A percentile compares a stretch with the other conserved stretches of the same genome.
Evolutionary conservation across 2,797 vertebrate genomes (phyloP).

Genomic region (Catamblyrhynchus diadema): DNA sequence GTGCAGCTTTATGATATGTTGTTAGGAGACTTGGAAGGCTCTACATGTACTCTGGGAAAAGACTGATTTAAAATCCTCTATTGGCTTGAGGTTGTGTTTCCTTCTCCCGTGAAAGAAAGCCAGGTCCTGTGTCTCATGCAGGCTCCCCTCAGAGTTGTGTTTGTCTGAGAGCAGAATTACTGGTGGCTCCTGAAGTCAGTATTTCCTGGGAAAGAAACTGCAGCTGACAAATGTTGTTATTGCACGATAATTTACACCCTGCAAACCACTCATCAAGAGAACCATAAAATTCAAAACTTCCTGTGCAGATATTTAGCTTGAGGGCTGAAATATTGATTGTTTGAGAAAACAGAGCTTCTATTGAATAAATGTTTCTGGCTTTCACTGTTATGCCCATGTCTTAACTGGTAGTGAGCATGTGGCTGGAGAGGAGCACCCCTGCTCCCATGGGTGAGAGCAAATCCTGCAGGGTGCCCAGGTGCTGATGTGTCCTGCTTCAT

Average conservation of each 20-base stretch:
- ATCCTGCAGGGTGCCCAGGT: not conserved
- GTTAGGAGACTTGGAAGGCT: constrained; percentile 30
- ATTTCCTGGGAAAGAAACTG: constrained; percentile 44
- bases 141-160: constrained; percentile 21
- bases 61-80: constrained; percentile 7
- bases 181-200: constrained; percentile 39
- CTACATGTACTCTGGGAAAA: not conserved
- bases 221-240: constrained; percentile 38
- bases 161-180: constrained; percentile 26
- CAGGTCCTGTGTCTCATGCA: not conserved
- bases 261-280: constrained; percentile 21
- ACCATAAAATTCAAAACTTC: constrained; percentile 39
- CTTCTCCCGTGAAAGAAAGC: not conserved
- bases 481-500: not conserved
- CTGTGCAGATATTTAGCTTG: not conserved
- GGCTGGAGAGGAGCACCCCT: not conserved
- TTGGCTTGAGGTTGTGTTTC: constrained; percentile 6
- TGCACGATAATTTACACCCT: constrained; percentile 28
- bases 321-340: constrained; percentile 33
- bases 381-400: not conserved
- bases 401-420: not conserved
- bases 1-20: constrained; percentile 8
- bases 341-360: not conserved
- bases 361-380: not conserved
- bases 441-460: not conserved